Percentiles rank a stretch among this genome's conserved stretches.
These are phyloP conservation scores for Threskiornis aethiopicus DNA, from an alignment of 2,797 vertebrate species.

Conservation along the genomic window DNA sequence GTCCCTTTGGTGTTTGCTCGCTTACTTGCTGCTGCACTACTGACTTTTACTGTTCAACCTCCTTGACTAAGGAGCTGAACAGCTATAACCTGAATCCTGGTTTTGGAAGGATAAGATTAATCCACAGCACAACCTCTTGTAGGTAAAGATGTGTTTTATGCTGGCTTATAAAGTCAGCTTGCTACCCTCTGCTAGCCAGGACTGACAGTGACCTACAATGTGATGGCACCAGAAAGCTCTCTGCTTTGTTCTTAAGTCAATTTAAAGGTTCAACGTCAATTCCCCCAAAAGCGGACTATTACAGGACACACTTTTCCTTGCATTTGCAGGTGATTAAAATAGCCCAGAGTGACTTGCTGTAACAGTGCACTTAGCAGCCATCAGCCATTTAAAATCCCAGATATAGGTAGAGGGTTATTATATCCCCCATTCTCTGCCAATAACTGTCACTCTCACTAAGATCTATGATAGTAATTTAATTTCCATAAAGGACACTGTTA, in stretches of 20 bases:
- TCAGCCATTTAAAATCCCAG: not conserved
- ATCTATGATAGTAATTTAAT: not conserved
- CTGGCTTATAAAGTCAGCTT: not conserved
- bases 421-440: not conserved
- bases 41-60: not conserved
- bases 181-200: not conserved
- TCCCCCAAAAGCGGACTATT: not conserved
- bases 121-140: not conserved
- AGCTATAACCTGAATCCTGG: not conserved
- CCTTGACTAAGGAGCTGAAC: not conserved
- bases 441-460: not conserved
- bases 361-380: not conserved
- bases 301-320: not conserved
- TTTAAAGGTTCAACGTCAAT: not conserved
- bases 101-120: not conserved
- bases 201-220: not conserved
- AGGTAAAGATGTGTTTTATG: not conserved
- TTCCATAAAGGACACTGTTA: not conserved
- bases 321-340: conserved; percentile 13
- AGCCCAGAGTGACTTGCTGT: not conserved
- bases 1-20: not conserved
- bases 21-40: not conserved
- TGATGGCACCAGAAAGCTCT: not conserved
- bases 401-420: not conserved
- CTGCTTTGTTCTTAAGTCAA: not conserved